Evolutionary conservation across 2,113 vertebrate species (phyloP).

Genomic region (Podocnemis expansa): DNA sequence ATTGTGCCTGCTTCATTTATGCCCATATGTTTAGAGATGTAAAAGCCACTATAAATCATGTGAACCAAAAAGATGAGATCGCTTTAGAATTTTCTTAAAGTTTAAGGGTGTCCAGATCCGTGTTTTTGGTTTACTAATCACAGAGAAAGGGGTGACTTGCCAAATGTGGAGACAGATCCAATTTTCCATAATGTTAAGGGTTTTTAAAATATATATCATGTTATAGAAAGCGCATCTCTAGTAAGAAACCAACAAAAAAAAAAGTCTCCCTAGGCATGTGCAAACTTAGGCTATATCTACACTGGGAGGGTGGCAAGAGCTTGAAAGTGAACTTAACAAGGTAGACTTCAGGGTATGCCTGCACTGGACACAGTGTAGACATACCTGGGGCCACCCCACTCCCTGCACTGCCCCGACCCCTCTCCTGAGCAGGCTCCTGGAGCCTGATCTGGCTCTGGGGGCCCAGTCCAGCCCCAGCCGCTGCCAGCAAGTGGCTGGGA

Average conservation of each 20-base stretch:
- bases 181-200: not conserved
- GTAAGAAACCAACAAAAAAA: not conserved
- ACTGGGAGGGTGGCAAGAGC: no score
- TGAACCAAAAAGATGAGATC: not conserved
- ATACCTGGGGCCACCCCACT: no score
- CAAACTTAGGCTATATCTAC: no score
- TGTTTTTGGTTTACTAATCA: not conserved
- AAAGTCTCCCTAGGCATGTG: not conserved
- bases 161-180: not conserved
- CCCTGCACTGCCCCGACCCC: no score
- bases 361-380: no score
- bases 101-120: not conserved
- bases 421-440: no score
- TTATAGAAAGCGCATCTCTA: fast-evolving
- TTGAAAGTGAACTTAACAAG: no score
- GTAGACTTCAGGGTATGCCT: no score
- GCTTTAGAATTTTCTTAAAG: not conserved
- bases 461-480: no score
- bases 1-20: not conserved
- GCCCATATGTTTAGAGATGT: not conserved
- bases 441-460: no score
- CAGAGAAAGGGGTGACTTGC: not conserved
- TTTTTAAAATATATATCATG: not conserved
- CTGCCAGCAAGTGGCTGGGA: no score
- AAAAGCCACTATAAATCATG: not conserved